Evolutionary conservation across 2,797 vertebrate genomes (phyloP).

Genomic region (Chanos chanos): DNA sequence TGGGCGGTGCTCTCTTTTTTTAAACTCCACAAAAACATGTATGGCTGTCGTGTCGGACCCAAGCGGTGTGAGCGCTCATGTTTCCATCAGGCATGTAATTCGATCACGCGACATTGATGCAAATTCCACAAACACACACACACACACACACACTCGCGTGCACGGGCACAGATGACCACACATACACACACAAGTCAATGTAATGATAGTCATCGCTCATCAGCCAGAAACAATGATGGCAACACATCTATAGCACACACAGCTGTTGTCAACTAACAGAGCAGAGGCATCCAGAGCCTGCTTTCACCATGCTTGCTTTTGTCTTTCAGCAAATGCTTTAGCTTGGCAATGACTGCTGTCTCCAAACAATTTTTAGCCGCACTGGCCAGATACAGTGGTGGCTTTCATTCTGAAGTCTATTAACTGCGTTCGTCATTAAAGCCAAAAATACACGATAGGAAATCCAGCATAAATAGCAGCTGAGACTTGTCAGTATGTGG

Average conservation of each 20-base stretch:
- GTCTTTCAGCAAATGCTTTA: no score
- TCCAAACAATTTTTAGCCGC: no score
- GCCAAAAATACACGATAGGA: background rate
- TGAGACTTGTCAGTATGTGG: no score
- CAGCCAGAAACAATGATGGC: slow-evolving; percentile 51
- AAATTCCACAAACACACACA: background rate
- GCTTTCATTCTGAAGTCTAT: no score
- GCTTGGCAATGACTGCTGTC: no score
- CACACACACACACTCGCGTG: background rate
- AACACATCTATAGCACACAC: slow-evolving; percentile 22
- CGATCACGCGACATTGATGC: slow-evolving; percentile 39
- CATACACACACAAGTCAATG: slow-evolving; percentile 1
- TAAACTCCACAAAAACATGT: slow-evolving; percentile 51
- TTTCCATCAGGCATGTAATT: slow-evolving; percentile 61
- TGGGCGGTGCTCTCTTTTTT: slow-evolving; percentile 51
- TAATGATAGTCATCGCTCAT: slow-evolving; percentile 55
- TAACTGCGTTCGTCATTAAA: background rate
- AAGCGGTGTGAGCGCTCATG: slow-evolving; percentile 41
- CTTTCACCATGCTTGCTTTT: slow-evolving; percentile 11
- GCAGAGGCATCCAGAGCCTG: slow-evolving; percentile 11
- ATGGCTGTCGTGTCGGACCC: slow-evolving; percentile 48
- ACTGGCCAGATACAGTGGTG: no score
- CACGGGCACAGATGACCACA: background rate
- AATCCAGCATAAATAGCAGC: background rate
- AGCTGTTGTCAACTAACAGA: slow-evolving; percentile 50